phyloP scores from a whole-genome alignment of 92 coral and sea anemone genomes.

The Phenganax stokvisi region DNA sequence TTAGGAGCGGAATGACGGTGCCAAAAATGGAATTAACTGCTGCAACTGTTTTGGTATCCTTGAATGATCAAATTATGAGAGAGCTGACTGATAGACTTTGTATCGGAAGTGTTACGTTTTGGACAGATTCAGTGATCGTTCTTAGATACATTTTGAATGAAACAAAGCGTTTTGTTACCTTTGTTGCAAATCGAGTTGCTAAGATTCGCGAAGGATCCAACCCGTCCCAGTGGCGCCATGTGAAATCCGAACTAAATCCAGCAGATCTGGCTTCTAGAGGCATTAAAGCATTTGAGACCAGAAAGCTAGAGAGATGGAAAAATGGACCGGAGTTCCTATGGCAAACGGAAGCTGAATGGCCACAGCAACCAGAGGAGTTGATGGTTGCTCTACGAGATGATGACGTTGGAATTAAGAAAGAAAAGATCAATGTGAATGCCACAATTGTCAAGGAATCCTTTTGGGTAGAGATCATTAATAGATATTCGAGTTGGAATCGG shows the following conservation, averaged over 20 bases:
- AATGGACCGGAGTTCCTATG: conserved; percentile 56
- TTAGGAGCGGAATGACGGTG: conserved; percentile 48
- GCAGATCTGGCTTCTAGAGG: conserved; percentile 60
- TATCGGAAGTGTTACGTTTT: conserved; percentile 49
- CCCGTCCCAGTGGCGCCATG: conserved; percentile 53
- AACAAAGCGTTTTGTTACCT: conserved; percentile 46
- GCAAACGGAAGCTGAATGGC: conserved; percentile 52
- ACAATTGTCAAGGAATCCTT: conserved; percentile 35
- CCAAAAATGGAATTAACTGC: conserved; percentile 57
- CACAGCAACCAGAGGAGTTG: conserved; percentile 51
- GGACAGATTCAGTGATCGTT: conserved; percentile 56
- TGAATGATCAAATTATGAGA: conserved; percentile 43
- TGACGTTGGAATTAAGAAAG: conserved; percentile 50
- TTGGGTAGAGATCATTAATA: conserved; percentile 44
- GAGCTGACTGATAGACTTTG: conserved; percentile 42
- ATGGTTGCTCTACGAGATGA: conserved; percentile 16
- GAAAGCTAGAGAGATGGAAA: conserved; percentile 49
- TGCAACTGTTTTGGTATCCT: conserved; percentile 43
- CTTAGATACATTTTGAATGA: conserved; percentile 46
- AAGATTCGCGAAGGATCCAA: conserved; percentile 44
- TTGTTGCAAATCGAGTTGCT: conserved; percentile 55
- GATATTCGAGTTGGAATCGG: conserved; percentile 56
- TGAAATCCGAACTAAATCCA: conserved; percentile 44
- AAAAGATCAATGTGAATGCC: conserved; percentile 32
- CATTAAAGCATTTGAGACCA: conserved; percentile 45